Conservation (phyloP, 2,888 invertebrate genomes). For the Perizoma affinitatum region DNA sequence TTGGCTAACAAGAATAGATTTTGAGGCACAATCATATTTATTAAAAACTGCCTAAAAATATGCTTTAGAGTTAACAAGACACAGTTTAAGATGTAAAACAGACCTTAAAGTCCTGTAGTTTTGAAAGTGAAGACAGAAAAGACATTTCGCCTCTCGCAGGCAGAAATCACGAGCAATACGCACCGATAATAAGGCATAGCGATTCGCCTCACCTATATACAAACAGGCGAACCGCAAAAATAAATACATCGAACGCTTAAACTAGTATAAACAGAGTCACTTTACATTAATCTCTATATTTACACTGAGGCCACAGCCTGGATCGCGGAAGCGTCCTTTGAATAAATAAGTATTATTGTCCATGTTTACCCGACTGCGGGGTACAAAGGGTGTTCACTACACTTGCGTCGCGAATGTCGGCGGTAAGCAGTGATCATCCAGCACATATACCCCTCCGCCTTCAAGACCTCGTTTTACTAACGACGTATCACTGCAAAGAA, state of each 20-base stretch:
- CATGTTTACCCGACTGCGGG: conserved; percentile 51
- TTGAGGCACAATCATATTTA: too few species aligned
- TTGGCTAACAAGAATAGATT: too few species aligned
- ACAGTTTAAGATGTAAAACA: background rate
- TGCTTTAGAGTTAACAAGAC: background rate
- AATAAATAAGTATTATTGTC: conserved; percentile 74
- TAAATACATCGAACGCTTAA: conserved; percentile 82
- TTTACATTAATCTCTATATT: conserved; percentile 81
- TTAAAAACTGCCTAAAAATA: too few species aligned
- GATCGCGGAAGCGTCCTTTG: conserved; percentile 79
- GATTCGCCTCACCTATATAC: conserved; percentile 76
- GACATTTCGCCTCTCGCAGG: conserved; percentile 17
- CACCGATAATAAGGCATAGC: conserved; percentile 37
- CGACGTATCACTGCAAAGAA: conserved; percentile 87
- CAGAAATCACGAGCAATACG: conserved; percentile 24
- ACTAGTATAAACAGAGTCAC: conserved; percentile 81
- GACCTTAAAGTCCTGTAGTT: background rate
- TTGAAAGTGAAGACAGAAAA: background rate
- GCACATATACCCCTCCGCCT: conserved; percentile 88
- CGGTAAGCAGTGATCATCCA: conserved; percentile 90
- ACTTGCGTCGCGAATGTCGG: conserved; percentile 91
- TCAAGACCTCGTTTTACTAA: conserved; percentile 88
- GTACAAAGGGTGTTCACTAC: conserved; percentile 74
- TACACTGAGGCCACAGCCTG: conserved; percentile 82
- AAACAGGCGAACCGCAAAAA: conserved; percentile 69